Percentiles rank a stretch among this genome's conserved stretches.
phyloP scores from a whole-genome alignment of 1,140 invertebrate genomes.

The Cherax destructor region DNA sequence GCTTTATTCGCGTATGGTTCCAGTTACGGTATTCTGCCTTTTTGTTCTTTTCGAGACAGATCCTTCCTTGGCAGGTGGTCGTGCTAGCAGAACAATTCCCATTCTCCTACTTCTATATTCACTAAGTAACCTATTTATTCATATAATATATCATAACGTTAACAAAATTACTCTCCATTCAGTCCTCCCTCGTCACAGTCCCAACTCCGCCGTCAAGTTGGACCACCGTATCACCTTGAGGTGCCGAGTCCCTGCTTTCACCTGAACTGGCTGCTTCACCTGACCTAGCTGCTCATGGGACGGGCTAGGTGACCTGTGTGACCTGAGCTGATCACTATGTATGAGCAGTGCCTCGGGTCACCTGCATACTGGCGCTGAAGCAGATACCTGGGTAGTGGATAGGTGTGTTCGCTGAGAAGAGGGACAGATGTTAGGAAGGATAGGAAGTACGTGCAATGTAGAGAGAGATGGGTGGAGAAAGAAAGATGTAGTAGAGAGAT shows the following conservation, averaged over 20 bases:
- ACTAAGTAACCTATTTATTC: no score
- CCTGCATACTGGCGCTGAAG: slow-evolving; percentile 36
- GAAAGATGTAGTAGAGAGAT: background rate
- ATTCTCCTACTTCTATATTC: no score
- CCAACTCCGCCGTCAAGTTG: background rate
- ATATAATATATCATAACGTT: no score
- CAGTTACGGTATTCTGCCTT: no score
- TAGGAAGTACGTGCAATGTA: background rate
- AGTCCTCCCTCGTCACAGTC: no score
- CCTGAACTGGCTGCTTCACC: slow-evolving; percentile 22
- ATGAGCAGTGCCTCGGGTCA: slow-evolving; percentile 47
- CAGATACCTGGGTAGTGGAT: background rate
- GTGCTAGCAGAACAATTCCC: no score
- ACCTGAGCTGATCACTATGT: slow-evolving; percentile 55
- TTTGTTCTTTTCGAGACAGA: no score
- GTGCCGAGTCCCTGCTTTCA: background rate
- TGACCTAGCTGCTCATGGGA: slow-evolving; percentile 11
- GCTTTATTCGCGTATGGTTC: no score
- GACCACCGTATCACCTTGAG: slow-evolving; percentile 2
- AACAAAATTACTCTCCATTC: no score
- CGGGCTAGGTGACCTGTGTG: slow-evolving; percentile 20
- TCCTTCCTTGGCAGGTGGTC: no score
- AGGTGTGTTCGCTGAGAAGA: background rate
- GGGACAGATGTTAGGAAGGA: background rate
- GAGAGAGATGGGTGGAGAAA: background rate